Conservation (phyloP, 2,113 vertebrate genomes). For the Calidris pugnax region DNA sequence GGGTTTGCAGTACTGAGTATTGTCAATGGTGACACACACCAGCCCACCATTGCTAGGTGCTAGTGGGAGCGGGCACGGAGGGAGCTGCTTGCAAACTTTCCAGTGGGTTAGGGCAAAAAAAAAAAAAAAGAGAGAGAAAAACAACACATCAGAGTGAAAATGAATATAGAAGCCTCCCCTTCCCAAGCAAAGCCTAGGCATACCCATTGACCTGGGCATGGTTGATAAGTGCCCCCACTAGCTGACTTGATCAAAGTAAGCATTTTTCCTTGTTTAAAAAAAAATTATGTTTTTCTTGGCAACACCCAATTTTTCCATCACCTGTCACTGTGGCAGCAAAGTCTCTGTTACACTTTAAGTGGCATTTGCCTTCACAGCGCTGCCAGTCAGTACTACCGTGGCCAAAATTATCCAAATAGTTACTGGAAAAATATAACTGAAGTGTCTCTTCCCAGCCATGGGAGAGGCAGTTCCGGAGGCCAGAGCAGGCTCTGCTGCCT, state of each 20-base stretch:
- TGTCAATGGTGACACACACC: slow-evolving; percentile 58
- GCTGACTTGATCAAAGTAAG: neutral
- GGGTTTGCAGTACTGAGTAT: slow-evolving; percentile 79
- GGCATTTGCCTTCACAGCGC: neutral
- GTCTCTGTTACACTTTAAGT: neutral
- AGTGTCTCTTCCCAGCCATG: rapidly evolving
- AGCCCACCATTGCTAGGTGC: slow-evolving; percentile 72
- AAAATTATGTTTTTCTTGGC: rapidly evolving
- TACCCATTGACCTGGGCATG: too few relatives aligned
- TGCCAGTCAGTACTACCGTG: neutral
- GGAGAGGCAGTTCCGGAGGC: neutral
- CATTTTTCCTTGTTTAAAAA: neutral
- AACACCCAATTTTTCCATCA: neutral
- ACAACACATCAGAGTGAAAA: neutral
- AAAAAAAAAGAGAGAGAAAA: neutral
- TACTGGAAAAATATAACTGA: neutral
- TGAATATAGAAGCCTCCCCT: neutral
- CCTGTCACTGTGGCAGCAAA: neutral
- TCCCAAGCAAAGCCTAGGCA: neutral
- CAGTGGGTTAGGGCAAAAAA: neutral
- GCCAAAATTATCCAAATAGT: neutral
- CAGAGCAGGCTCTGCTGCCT: neutral
- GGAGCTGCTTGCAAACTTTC: slow-evolving; percentile 53
- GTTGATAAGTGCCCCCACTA: neutral
- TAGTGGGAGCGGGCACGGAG: slow-evolving; percentile 9